These are phyloP conservation scores for Pygoscelis antarcticus DNA, from an alignment of 2,113 vertebrate genomes.

Conservation along the genomic window DNA sequence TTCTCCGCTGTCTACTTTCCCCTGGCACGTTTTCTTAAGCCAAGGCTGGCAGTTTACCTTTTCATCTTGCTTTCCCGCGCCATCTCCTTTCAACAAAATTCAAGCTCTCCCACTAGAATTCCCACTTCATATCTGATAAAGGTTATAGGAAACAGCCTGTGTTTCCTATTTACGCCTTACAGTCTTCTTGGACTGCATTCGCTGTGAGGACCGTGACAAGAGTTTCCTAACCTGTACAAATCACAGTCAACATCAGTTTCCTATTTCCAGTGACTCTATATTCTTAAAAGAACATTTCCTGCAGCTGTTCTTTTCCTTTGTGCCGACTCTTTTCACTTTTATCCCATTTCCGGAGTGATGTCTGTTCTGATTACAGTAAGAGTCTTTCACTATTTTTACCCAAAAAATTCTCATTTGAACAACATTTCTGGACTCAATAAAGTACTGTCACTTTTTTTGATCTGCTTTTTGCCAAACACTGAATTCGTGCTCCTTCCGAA, in stretches of 20 bases:
- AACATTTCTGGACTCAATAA: not conserved
- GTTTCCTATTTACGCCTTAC: not conserved
- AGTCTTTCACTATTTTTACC: not conserved
- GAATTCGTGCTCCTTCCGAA: not conserved
- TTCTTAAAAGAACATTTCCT: slow-evolving; percentile 6
- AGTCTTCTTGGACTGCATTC: not conserved
- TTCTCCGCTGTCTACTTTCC: not conserved
- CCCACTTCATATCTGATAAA: not conserved
- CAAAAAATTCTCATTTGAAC: not conserved
- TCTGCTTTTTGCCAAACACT: not conserved
- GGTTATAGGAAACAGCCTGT: not conserved
- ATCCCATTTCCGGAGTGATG: not conserved
- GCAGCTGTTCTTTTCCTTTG: not conserved
- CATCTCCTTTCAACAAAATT: not conserved
- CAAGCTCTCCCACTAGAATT: not conserved
- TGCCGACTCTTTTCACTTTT: not conserved
- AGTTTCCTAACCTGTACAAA: not conserved
- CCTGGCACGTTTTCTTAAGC: not conserved
- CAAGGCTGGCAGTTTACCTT: not conserved
- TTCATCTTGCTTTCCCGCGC: not conserved
- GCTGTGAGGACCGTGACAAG: not conserved
- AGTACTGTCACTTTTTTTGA: not conserved
- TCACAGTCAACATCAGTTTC: not conserved
- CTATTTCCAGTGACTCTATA: not conserved
- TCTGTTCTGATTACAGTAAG: not conserved